phyloP scores from a whole-genome alignment of 2,888 invertebrate genomes.

The Drosophila paranaensis region DNA sequence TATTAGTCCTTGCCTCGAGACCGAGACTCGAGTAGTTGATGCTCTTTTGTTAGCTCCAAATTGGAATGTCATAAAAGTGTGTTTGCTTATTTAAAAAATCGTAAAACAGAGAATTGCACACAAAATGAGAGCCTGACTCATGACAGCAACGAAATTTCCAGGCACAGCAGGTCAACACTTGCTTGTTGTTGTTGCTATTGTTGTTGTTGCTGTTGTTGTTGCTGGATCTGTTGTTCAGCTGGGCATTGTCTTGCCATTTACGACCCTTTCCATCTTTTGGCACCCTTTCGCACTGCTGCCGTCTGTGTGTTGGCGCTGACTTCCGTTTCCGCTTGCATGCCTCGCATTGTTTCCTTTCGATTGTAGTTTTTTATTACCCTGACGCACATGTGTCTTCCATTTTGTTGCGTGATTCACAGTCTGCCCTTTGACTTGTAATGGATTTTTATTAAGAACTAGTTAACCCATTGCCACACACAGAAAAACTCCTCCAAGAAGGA shows the following conservation, averaged over 20 bases:
- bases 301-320: conserved; percentile 55
- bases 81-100: conserved; percentile 74
- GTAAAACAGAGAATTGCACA: conserved; percentile 42
- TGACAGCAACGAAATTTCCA: conserved; percentile 34
- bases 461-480: conserved; percentile 7
- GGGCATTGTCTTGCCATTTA: conserved; percentile 46
- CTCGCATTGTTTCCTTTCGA: conserved; percentile 54
- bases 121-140: conserved; percentile 22
- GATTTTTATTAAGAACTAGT: conserved; percentile 49
- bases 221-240: conserved; percentile 18
- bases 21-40: conserved; percentile 39
- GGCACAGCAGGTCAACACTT: conserved; percentile 36
- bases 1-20: conserved; percentile 41
- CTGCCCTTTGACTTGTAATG: conserved; percentile 42
- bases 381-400: conserved; percentile 46
- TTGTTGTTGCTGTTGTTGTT: conserved; percentile 16
- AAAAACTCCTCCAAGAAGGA: too few relatives aligned
- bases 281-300: conserved; percentile 56
- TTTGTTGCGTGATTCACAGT: conserved; percentile 36
- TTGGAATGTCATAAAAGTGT: conserved; percentile 78
- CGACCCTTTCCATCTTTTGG: conserved; percentile 45
- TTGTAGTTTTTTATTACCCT: conserved; percentile 44
- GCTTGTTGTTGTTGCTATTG: conserved; percentile 13
- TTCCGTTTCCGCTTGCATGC: conserved; percentile 72
- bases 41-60: conserved; percentile 61